Evolutionary conservation across 2,113 vertebrate genomes (phyloP).

Genomic region (Melanostigma gelatinosum): DNA sequence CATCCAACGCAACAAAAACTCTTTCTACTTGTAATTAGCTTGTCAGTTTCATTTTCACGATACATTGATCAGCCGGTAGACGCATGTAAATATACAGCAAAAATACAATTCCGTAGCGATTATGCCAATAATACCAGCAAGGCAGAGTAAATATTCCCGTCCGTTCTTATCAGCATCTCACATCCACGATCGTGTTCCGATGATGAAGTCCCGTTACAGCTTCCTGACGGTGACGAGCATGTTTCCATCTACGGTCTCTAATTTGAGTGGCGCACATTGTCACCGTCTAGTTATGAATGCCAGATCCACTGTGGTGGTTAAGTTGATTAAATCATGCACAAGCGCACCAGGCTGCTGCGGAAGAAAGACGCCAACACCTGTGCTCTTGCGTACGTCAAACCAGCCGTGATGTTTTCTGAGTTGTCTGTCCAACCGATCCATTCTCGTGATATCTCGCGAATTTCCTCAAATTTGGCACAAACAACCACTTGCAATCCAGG

Average conservation of each 20-base stretch:
- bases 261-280: slow-evolving; percentile 44
- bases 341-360: not conserved
- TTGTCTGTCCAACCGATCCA: too few relatives aligned
- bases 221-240: slow-evolving; percentile 30
- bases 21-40: slow-evolving; percentile 28
- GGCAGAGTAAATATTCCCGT: slow-evolving; percentile 38
- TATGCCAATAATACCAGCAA: slow-evolving; percentile 42
- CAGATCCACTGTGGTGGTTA: slow-evolving; percentile 7
- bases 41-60: slow-evolving; percentile 54
- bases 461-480: too few relatives aligned
- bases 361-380: slow-evolving; percentile 13
- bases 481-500: too few relatives aligned
- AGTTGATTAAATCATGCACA: slow-evolving; percentile 41
- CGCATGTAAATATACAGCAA: slow-evolving; percentile 31
- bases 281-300: slow-evolving; percentile 22
- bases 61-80: slow-evolving; percentile 57
- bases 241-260: slow-evolving; percentile 19
- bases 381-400: slow-evolving; percentile 9
- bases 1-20: not conserved
- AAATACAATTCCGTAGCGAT: slow-evolving; percentile 55
- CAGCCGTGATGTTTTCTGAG: too few relatives aligned
- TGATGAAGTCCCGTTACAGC: slow-evolving; percentile 24
- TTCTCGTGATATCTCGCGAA: too few relatives aligned
- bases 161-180: slow-evolving; percentile 52
- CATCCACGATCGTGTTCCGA: not conserved